Conservation (phyloP, 2,888 invertebrate species). For the Platycheirus albimanus region DNA sequence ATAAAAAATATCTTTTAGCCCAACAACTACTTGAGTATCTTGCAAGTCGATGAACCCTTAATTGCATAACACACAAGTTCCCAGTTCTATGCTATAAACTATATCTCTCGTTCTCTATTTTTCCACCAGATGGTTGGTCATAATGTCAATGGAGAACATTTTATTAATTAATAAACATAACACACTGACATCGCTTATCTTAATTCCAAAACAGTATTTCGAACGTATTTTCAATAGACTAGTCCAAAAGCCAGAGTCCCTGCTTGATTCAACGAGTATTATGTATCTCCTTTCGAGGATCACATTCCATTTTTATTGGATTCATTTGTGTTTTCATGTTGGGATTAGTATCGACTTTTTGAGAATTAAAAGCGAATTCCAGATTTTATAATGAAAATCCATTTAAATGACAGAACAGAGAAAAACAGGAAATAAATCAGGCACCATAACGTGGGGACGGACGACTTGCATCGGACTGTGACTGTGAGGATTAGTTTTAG, state of each 20-base stretch:
- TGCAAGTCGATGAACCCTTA: slow-evolving; percentile 62
- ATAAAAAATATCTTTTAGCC: slow-evolving; percentile 43
- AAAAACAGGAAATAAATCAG: slow-evolving; percentile 22
- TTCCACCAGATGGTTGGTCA: slow-evolving; percentile 56
- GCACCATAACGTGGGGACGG: slow-evolving; percentile 21
- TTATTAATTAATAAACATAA: slow-evolving; percentile 63
- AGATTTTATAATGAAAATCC: slow-evolving; percentile 50
- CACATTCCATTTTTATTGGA: slow-evolving; percentile 7
- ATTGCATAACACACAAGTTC: slow-evolving; percentile 49
- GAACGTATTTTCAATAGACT: neutral
- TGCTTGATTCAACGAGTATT: neutral
- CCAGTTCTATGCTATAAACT: neutral
- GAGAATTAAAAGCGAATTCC: slow-evolving; percentile 27
- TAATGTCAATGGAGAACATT: slow-evolving; percentile 55
- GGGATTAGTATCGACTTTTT: slow-evolving; percentile 17
- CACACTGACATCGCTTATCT: slow-evolving; percentile 11
- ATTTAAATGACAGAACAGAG: slow-evolving; percentile 47
- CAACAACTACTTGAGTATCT: neutral
- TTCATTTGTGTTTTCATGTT: neutral
- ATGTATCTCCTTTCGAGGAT: slow-evolving; percentile 48
- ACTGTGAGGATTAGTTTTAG: too few species aligned
- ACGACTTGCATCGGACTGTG: too few species aligned
- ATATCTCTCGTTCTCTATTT: neutral
- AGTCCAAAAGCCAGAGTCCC: neutral
- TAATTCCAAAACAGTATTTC: slow-evolving; percentile 11